A percentile compares a stretch with the other conserved stretches of the same genome.
Conservation (phyloP, 1,140 invertebrate species). For the Druon quercuslanigerum region DNA sequence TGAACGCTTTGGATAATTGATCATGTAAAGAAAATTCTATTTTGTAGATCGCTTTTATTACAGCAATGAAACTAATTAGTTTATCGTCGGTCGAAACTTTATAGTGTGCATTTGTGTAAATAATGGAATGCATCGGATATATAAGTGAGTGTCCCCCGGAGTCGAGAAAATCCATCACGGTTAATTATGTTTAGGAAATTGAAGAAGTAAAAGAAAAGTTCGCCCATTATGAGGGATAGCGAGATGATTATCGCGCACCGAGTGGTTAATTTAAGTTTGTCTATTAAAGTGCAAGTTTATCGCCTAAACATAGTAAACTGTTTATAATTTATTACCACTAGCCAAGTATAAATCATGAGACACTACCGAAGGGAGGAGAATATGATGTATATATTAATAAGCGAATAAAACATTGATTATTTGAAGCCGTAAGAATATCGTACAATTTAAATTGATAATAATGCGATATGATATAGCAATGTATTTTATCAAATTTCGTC, state of each 20-base stretch:
- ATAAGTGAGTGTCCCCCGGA: constrained; percentile 39
- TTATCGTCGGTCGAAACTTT: constrained; percentile 4
- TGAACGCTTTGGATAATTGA: constrained; percentile 2
- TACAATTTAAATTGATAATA: constrained; percentile 47
- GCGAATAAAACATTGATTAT: constrained; percentile 53
- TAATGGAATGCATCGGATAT: constrained; percentile 53
- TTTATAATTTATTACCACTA: constrained; percentile 68
- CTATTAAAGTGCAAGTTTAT: constrained; percentile 52
- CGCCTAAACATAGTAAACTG: constrained; percentile 55
- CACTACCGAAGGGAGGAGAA: constrained; percentile 41
- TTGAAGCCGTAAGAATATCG: constrained; percentile 50
- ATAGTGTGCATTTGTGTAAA: constrained; percentile 68
- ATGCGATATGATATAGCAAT: constrained; percentile 50
- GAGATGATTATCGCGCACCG: constrained; percentile 39
- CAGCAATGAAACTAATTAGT: constrained; percentile 11
- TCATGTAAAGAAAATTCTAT: constrained; percentile 29
- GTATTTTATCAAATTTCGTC: constrained; percentile 62
- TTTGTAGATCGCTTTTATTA: constrained; percentile 33
- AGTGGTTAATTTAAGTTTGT: constrained; percentile 51
- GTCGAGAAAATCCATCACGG: constrained; percentile 43
- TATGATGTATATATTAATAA: constrained; percentile 64
- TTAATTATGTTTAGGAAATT: constrained; percentile 43
- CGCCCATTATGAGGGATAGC: constrained; percentile 24
- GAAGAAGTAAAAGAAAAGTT: constrained; percentile 38
- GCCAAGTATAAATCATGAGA: constrained; percentile 52